Evolutionary conservation across 1,140 invertebrate species (phyloP).

Genomic region (Campoletis sonorensis): DNA sequence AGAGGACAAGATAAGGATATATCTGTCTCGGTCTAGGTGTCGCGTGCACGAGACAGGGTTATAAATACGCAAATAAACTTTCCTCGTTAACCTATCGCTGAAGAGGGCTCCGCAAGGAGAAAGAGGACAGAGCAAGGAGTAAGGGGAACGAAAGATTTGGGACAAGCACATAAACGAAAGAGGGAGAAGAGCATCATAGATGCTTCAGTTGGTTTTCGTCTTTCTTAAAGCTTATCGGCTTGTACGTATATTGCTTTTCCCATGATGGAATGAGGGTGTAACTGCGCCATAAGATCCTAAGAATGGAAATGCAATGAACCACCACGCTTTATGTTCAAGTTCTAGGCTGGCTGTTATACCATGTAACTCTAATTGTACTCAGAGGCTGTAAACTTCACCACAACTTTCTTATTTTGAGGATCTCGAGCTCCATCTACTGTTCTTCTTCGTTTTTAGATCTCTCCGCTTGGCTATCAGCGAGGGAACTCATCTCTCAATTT

Average conservation of each 20-base stretch:
- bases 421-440: not conserved
- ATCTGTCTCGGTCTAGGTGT: slow-evolving; percentile 44
- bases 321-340: not conserved
- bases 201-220: not conserved
- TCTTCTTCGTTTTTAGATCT: not conserved
- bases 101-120: not conserved
- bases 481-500: not conserved
- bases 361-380: not conserved
- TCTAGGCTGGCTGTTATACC: not conserved
- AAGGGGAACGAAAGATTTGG: too few relatives aligned
- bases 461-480: not conserved
- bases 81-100: slow-evolving; percentile 54
- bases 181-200: not conserved
- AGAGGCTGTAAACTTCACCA: not conserved
- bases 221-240: slow-evolving; percentile 42
- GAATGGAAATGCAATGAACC: not conserved
- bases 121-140: too few relatives aligned
- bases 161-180: not conserved
- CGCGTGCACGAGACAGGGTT: slow-evolving; percentile 40
- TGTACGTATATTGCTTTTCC: not conserved
- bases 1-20: slow-evolving; percentile 57
- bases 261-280: too few relatives aligned
- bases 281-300: not conserved
- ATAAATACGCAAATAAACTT: slow-evolving; percentile 57
- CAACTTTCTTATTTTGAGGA: not conserved